Percentiles rank a stretch among this genome's conserved stretches.
Conservation (phyloP, 2,113 vertebrate genomes). For the Nothobranchius kuhntae region DNA sequence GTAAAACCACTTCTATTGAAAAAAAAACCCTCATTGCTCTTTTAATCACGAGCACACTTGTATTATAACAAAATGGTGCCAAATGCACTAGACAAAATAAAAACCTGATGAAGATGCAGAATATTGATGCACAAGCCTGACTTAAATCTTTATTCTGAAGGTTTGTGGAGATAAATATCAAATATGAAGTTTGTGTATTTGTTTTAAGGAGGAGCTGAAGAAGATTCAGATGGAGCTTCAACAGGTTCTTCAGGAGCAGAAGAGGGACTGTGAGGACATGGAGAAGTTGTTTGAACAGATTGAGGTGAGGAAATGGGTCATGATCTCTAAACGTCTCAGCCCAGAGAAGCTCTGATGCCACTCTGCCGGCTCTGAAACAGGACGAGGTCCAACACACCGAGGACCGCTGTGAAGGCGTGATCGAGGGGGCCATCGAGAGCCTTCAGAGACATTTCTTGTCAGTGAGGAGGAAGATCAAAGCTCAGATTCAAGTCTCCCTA, state of each 20-base stretch:
- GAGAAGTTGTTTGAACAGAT: constrained; percentile 10
- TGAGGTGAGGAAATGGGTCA: constrained; percentile 33
- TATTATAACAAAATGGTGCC: no score
- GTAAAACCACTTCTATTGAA: no score
- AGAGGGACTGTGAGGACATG: constrained; percentile 11
- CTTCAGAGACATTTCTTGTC: constrained; percentile 55
- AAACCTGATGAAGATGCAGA: no score
- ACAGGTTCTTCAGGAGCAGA: constrained; percentile 26
- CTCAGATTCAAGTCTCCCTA: constrained; percentile 14
- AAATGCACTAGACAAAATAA: no score
- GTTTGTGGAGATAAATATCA: no score
- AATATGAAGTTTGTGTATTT: no score
- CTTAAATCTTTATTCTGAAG: no score
- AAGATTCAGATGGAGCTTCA: constrained; percentile 8
- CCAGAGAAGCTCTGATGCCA: not conserved
- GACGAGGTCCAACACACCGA: constrained; percentile 24
- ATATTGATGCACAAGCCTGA: no score
- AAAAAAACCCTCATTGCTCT: no score
- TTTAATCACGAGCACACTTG: no score
- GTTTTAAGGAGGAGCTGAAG: constrained; percentile 44
- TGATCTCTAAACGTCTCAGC: not conserved
- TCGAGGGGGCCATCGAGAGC: constrained; percentile 40
- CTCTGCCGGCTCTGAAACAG: constrained; percentile 37
- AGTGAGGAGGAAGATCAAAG: constrained; percentile 38
- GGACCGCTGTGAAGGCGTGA: constrained; percentile 50